A percentile compares a stretch with the other conserved stretches of the same genome.
Evolutionary conservation across 2,888 invertebrate species (phyloP).

Genomic region (Listrodromus nycthemerus): DNA sequence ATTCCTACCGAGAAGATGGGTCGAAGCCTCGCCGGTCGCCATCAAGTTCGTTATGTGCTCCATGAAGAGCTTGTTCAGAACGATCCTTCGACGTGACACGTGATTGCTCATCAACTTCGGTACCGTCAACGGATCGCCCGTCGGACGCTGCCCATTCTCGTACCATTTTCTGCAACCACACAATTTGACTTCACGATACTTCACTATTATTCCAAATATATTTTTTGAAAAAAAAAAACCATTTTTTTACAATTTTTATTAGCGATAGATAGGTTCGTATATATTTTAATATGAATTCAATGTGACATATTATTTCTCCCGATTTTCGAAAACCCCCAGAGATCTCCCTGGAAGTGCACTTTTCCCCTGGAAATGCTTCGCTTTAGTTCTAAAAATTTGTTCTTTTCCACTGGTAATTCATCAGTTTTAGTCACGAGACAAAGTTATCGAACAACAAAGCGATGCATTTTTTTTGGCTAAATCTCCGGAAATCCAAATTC

Average conservation of each 20-base stretch:
- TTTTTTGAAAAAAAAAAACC: constrained; percentile 1
- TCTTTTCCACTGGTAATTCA: too few species aligned
- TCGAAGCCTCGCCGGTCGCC: constrained; percentile 89
- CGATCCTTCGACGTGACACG: constrained; percentile 87
- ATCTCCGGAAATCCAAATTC: too few species aligned
- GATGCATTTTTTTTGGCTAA: too few species aligned
- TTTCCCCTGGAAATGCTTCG: too few species aligned
- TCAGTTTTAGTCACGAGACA: too few species aligned
- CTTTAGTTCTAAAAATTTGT: too few species aligned
- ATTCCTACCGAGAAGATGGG: constrained; percentile 88
- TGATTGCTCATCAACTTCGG: constrained; percentile 84
- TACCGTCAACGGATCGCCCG: constrained; percentile 76
- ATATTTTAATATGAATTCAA: too few species aligned
- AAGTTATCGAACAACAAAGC: too few species aligned
- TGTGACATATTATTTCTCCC: too few species aligned
- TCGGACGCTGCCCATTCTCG: constrained; percentile 73
- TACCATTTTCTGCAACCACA: constrained; percentile 64
- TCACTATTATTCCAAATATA: not conserved
- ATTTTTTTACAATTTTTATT: not conserved
- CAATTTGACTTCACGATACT: not conserved
- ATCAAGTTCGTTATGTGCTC: constrained; percentile 91
- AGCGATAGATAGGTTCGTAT: not conserved
- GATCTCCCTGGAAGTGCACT: too few species aligned
- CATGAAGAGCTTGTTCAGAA: constrained; percentile 94
- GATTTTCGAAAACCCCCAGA: too few species aligned